Evolutionary conservation across 2,888 invertebrate genomes (phyloP).

Genomic region (Busseola fusca): DNA sequence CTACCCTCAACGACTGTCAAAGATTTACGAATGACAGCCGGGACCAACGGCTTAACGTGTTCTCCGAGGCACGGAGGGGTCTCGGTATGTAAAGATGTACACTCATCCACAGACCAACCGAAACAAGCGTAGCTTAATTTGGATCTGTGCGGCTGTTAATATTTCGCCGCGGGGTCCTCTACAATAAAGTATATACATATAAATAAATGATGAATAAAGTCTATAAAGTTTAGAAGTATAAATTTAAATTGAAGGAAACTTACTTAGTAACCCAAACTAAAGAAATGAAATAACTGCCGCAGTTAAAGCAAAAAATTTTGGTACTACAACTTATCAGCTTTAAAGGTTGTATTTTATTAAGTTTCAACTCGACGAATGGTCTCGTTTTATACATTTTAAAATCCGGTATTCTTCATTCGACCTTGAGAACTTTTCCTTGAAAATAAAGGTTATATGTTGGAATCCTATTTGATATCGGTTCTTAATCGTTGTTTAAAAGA

Average conservation of each 20-base stretch:
- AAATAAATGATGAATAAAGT: not conserved
- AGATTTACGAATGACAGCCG: no score
- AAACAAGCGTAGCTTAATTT: no score
- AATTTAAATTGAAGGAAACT: constrained; percentile 1
- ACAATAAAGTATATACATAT: not conserved
- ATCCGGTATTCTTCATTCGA: constrained; percentile 43
- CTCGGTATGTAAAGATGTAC: no score
- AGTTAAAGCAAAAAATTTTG: not conserved
- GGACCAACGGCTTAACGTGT: no score
- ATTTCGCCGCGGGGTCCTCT: no score
- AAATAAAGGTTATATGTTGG: constrained; percentile 19
- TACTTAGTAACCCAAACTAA: not conserved
- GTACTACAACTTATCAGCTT: not conserved
- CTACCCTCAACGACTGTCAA: no score
- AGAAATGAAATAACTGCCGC: not conserved
- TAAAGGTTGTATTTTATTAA: constrained; percentile 10
- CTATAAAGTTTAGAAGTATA: not conserved
- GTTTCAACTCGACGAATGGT: not conserved
- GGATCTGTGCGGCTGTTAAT: no score
- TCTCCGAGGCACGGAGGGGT: no score
- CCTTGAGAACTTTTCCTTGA: constrained; percentile 44
- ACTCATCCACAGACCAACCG: no score
- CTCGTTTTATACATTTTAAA: constrained; percentile 24
- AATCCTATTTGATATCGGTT: constrained; percentile 18
- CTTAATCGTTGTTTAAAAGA: constrained; percentile 11